Evolutionary conservation across 2,888 invertebrate genomes (phyloP).

Genomic region (Gibbula magus): DNA sequence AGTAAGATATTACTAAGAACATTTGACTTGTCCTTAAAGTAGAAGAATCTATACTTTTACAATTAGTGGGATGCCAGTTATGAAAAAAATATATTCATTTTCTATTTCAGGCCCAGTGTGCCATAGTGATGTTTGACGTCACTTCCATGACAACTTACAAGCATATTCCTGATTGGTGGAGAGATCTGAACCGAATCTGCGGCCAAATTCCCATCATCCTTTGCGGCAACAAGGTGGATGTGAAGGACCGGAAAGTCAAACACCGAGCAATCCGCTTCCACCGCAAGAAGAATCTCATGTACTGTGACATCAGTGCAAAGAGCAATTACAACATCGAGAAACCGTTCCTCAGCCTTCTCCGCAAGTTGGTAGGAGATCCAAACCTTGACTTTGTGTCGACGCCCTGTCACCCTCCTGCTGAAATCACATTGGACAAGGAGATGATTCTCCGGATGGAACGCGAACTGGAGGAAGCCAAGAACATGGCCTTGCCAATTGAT

Average conservation of each 20-base stretch:
- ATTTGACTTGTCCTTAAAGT: no score
- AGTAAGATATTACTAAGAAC: no score
- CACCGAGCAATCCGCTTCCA: conserved; percentile 99
- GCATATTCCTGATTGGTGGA: conserved; percentile 99
- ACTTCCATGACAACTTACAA: conserved; percentile 99
- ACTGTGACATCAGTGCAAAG: conserved; percentile 99
- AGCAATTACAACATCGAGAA: conserved; percentile 99
- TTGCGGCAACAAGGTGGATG: conserved; percentile 98
- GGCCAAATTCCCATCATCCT: conserved; percentile 99
- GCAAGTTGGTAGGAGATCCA: conserved; percentile 97
- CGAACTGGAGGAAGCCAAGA: conserved; percentile 83
- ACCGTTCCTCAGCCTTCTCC: conserved; percentile 97
- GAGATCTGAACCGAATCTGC: conserved; percentile 97
- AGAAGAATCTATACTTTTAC: no score
- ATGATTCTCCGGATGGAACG: conserved; percentile 97
- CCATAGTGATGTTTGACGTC: conserved; percentile 99
- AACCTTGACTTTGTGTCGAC: conserved; percentile 98
- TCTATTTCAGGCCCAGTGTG: conserved; percentile 78
- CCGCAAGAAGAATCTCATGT: conserved; percentile 99
- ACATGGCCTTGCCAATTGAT: neutral
- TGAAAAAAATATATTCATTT: no score
- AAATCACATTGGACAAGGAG: conserved; percentile 97
- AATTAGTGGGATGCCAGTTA: no score
- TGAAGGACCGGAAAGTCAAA: conserved; percentile 99
- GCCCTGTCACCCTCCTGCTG: conserved; percentile 97